A percentile compares a stretch with the other conserved stretches of the same genome.
Evolutionary conservation across 2,888 invertebrate species (phyloP).

Genomic region (Papilio elwesi): DNA sequence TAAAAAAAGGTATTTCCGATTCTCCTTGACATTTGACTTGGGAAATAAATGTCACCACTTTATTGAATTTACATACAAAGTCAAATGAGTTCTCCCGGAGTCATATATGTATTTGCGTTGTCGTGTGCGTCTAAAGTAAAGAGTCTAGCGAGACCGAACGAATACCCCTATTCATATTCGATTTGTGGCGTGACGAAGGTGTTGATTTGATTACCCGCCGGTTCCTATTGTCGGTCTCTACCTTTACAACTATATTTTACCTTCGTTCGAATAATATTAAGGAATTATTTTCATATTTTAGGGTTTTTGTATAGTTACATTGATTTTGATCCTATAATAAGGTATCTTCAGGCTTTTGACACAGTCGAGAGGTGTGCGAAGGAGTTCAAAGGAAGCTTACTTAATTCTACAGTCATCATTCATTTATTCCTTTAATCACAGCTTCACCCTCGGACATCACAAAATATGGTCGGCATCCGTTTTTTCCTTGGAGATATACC

Average conservation of each 20-base stretch:
- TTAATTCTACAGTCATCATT: too few relatives aligned
- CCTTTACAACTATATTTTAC: slow-evolving; percentile 34
- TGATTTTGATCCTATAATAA: too few relatives aligned
- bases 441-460: too few relatives aligned
- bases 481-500: too few relatives aligned
- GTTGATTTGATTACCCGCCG: slow-evolving; percentile 40
- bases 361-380: too few relatives aligned
- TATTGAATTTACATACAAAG: slow-evolving; percentile 64
- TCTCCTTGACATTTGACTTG: slow-evolving; percentile 39
- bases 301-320: not conserved
- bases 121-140: slow-evolving; percentile 45
- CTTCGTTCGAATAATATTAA: not conserved
- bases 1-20: slow-evolving; percentile 22
- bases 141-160: slow-evolving; percentile 25
- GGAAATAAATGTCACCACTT: slow-evolving; percentile 52
- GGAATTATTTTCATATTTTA: not conserved
- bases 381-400: too few relatives aligned
- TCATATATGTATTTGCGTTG: slow-evolving; percentile 50
- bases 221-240: slow-evolving; percentile 26
- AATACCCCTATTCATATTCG: slow-evolving; percentile 42
- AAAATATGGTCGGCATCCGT: too few relatives aligned
- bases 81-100: slow-evolving; percentile 45
- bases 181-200: slow-evolving; percentile 41
- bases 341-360: too few relatives aligned
- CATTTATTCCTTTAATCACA: too few relatives aligned